phyloP scores from a whole-genome alignment of 2,113 vertebrate species.

The Lophotis ruficrista region DNA sequence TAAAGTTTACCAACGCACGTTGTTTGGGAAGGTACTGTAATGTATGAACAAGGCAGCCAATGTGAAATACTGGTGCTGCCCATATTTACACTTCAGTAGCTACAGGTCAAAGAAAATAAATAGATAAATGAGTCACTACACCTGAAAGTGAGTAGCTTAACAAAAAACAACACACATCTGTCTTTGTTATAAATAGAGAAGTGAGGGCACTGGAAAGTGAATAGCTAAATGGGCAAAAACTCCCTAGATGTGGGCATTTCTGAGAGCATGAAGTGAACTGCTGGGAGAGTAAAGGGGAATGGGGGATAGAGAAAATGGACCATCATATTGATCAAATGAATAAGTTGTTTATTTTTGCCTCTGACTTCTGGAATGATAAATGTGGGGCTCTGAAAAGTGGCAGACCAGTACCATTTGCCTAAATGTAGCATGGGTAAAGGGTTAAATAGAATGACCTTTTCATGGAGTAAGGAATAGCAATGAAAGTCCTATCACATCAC shows the following conservation, averaged over 20 bases:
- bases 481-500: not conserved
- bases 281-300: not conserved
- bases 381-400: not conserved
- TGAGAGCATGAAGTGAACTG: not conserved
- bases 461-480: not conserved
- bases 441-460: not conserved
- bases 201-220: not conserved
- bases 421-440: not conserved
- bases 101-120: not conserved
- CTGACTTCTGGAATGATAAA: not conserved
- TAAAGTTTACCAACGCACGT: not conserved
- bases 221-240: not conserved
- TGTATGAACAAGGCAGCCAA: not conserved
- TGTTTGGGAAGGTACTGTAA: not conserved
- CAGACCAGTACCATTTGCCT: not conserved
- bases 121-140: not conserved
- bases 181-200: not conserved
- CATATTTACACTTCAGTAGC: not conserved
- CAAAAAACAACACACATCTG: not conserved
- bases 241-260: not conserved
- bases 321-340: not conserved
- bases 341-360: not conserved
- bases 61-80: not conserved
- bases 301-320: not conserved
- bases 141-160: not conserved